phyloP scores from a whole-genome alignment of 1,140 invertebrate species.

The Hylyphantes graminicola region DNA sequence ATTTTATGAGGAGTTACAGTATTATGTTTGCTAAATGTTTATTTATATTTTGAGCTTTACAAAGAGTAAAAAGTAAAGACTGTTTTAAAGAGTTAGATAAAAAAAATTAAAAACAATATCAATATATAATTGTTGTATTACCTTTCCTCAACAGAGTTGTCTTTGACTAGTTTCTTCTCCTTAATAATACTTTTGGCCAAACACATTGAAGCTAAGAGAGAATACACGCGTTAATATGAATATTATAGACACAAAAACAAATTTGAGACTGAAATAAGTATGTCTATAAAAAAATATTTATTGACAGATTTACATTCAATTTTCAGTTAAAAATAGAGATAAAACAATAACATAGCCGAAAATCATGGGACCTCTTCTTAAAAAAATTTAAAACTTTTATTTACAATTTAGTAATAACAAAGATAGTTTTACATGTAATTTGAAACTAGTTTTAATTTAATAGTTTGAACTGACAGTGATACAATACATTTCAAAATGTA shows the following conservation, averaged over 20 bases:
- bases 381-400: neutral
- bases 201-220: conserved; percentile 25
- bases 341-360: neutral
- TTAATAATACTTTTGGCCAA: conserved; percentile 21
- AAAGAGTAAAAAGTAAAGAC: no score
- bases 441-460: neutral
- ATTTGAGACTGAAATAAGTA: neutral
- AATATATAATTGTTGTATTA: neutral
- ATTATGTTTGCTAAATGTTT: no score
- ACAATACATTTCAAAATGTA: no score
- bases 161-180: conserved; percentile 42
- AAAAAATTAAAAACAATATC: no score
- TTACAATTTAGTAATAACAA: neutral
- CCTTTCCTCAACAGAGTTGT: conserved; percentile 39
- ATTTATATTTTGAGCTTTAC: no score
- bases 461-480: no score
- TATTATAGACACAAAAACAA: neutral
- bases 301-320: neutral
- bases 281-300: neutral
- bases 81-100: no score
- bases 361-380: neutral
- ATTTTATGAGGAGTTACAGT: no score
- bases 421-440: neutral
- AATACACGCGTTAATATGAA: neutral
- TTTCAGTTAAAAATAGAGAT: neutral